These are phyloP conservation scores for Gymnoscopelus microlampas DNA, from an alignment of 2,797 vertebrate genomes.

Conservation along the genomic window DNA sequence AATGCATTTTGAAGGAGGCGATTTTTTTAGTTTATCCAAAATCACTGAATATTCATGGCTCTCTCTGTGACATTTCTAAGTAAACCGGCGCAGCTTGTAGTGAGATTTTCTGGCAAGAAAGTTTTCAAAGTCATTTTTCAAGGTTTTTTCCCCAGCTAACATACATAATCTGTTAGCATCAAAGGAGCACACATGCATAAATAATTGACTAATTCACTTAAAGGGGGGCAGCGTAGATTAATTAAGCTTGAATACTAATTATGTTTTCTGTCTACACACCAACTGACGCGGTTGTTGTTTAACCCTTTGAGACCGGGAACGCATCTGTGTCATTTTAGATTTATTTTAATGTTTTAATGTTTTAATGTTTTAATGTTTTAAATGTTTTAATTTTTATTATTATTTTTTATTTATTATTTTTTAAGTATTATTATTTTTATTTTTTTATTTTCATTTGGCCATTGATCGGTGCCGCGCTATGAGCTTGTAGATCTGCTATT, in stretches of 20 bases:
- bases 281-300: slow-evolving; percentile 81
- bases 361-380: too few relatives aligned
- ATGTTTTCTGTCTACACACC: slow-evolving; percentile 84
- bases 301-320: too few relatives aligned
- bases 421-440: too few relatives aligned
- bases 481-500: too few relatives aligned
- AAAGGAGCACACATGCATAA: slow-evolving; percentile 88
- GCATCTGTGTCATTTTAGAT: too few relatives aligned
- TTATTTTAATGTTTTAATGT: too few relatives aligned
- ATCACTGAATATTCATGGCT: slow-evolving; percentile 43
- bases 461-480: too few relatives aligned
- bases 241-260: slow-evolving; percentile 88
- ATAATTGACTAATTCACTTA: slow-evolving; percentile 88
- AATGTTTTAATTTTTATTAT: too few relatives aligned
- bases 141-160: slow-evolving; percentile 71
- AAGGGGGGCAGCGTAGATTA: slow-evolving; percentile 86
- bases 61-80: slow-evolving; percentile 56
- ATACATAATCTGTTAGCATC: slow-evolving; percentile 86
- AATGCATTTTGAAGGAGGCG: slow-evolving; percentile 35
- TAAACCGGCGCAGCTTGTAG: slow-evolving; percentile 64
- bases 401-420: too few relatives aligned
- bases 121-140: slow-evolving; percentile 80
- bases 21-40: slow-evolving; percentile 13
- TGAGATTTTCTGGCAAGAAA: slow-evolving; percentile 85
- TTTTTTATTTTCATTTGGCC: too few relatives aligned